A percentile compares a stretch with the other conserved stretches of the same genome.
phyloP scores from a whole-genome alignment of 2,113 vertebrate species.

The Eolophus roseicapilla region DNA sequence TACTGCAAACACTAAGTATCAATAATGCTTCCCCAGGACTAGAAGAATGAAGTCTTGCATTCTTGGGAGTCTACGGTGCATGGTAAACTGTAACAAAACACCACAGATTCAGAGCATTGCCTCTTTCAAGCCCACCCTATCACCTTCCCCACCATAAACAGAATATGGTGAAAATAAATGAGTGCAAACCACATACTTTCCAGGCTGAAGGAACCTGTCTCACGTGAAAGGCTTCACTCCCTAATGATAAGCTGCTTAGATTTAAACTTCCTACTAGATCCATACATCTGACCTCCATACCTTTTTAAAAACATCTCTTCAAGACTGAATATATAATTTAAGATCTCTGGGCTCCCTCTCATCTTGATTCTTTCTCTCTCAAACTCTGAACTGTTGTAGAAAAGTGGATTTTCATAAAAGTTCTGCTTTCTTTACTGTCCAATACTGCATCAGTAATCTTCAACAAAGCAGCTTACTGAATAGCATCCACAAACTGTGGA shows the following conservation, averaged over 20 bases:
- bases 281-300: not conserved
- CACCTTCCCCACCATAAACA: not conserved
- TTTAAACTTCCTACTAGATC: not conserved
- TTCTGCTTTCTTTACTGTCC: not conserved
- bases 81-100: not conserved
- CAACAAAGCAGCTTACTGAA: not conserved
- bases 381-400: fast-evolving
- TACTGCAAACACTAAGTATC: not conserved
- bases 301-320: not conserved
- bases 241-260: not conserved
- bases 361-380: not conserved
- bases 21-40: not conserved
- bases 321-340: not conserved
- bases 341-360: not conserved
- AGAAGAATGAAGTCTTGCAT: not conserved
- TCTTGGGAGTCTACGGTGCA: not conserved
- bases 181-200: not conserved
- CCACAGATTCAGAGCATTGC: not conserved
- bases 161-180: not conserved
- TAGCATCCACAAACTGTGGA: not conserved
- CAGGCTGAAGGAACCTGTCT: not conserved
- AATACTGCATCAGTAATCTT: not conserved
- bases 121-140: not conserved
- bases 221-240: not conserved
- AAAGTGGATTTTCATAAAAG: conserved; percentile 6